Evolutionary conservation across 92 coral and sea anemone species (phyloP), one percentile per base, ranked within the genome.

Genomic region (Meandrina meandrites): DNA sequence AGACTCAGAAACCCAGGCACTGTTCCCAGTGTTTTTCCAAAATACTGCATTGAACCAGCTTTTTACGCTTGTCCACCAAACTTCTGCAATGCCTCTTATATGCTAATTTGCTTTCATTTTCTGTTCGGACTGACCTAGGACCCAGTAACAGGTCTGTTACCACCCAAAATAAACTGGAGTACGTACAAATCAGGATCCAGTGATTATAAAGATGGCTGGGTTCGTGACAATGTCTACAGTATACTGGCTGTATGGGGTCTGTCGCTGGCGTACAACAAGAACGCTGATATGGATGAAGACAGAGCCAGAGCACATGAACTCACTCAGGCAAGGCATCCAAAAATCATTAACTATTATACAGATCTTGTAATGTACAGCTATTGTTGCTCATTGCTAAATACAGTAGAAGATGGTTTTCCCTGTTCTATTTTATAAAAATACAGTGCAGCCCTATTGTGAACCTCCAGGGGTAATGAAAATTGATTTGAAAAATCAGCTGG

Each of bases 261-360:
- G 85, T 98, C 99, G 37, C 91, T 96, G 85, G 98, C 98, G 4
- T 96, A 96, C 79, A 90, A 94, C 22, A 96, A 96, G 84, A 96
- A 96, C 87, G 99, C 98, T 28, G 99, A 96, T 74, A 92, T 95
- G 90, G 99, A 96, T 87, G 99, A 96, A 72, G 99, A 96, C 82
- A 92, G 98, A 75, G 97, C 98, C 7, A 95, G 94, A 62, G 94
- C 99, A 77, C 96, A 93, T 90, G 98, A 96, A 81, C 90, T 96
- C 53, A 91, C 97, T n/a, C 98, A 96, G 93, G 99, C 90, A 87
- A 35, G 71, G 27, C 60, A n/a, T 51, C 47, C 28, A 13, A 24
- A n/a, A 54, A 76, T 2, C 2, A 40, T 2, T 40, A 40, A 40
- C 45, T 2, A 40, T 40, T 40, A 40, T 2, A 40, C 6, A 40